Conservation (phyloP, 2,113 vertebrate species). For the Tachycineta bicolor region DNA sequence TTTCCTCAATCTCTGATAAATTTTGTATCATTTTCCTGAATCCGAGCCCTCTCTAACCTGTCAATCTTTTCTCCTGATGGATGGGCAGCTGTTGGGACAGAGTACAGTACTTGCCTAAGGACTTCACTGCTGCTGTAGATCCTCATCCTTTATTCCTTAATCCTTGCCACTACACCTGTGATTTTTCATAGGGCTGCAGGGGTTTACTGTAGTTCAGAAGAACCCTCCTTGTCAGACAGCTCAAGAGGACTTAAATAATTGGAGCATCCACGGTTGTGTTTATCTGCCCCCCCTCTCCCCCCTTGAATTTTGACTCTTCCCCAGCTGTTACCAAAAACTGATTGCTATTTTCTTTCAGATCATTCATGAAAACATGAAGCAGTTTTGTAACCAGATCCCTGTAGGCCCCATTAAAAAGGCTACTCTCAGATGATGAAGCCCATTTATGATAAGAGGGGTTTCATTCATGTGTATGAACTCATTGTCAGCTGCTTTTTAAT, state of each 20-base stretch:
- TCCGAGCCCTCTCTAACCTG: background rate
- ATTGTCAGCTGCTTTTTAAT: constrained; percentile 4
- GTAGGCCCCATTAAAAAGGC: background rate
- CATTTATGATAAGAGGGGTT: background rate
- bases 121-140: background rate
- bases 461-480: background rate
- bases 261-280: background rate
- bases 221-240: background rate
- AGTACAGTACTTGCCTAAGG: background rate
- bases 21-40: background rate
- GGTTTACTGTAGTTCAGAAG: background rate
- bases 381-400: constrained; percentile 4
- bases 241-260: background rate
- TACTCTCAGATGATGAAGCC: background rate
- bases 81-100: rapidly evolving
- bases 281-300: background rate
- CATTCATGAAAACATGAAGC: background rate
- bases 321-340: background rate
- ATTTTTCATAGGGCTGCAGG: background rate
- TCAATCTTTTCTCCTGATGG: background rate
- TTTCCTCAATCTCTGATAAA: background rate
- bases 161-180: background rate
- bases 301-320: background rate
- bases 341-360: constrained; percentile 15
- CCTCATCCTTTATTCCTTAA: background rate